Percentiles rank a stretch among this genome's conserved stretches.
These are phyloP conservation scores for Sinotaia quadrata DNA, from an alignment of 2,888 invertebrate genomes.

Conservation along the genomic window DNA sequence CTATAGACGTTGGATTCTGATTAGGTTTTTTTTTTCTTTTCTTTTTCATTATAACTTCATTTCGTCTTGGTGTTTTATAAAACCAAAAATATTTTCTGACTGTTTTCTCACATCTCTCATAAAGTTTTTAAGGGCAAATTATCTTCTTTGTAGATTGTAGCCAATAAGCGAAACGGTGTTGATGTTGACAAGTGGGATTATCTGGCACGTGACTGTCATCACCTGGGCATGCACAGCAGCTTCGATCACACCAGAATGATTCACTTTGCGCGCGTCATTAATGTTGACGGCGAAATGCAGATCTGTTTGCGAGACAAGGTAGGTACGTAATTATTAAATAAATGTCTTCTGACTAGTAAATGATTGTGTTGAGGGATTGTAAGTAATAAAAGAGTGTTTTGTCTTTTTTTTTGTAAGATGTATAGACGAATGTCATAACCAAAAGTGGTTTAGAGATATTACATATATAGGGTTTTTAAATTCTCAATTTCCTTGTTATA, in stretches of 20 bases:
- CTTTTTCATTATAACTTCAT: neutral
- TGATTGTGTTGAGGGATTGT: too few relatives aligned
- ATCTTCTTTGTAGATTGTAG: slow-evolving; percentile 73
- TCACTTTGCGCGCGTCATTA: slow-evolving; percentile 68
- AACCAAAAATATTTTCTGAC: neutral
- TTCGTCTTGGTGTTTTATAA: neutral
- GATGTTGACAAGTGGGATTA: slow-evolving; percentile 82
- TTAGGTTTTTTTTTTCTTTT: too few relatives aligned
- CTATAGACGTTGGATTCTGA: too few relatives aligned
- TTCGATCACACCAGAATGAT: slow-evolving; percentile 74
- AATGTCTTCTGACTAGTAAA: too few relatives aligned
- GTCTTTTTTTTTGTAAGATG: too few relatives aligned
- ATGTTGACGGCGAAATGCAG: slow-evolving; percentile 27
- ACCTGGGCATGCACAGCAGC: slow-evolving; percentile 72
- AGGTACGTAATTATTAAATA: neutral
- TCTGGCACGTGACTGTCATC: slow-evolving; percentile 76
- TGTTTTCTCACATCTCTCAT: neutral
- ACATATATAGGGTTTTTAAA: too few relatives aligned
- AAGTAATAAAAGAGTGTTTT: too few relatives aligned
- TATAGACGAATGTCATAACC: too few relatives aligned
- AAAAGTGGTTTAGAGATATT: too few relatives aligned
- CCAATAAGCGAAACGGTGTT: slow-evolving; percentile 76
- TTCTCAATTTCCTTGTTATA: too few relatives aligned
- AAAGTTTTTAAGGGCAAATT: neutral
- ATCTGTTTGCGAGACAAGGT: slow-evolving; percentile 73